Evolutionary conservation across 2,113 vertebrate genomes (phyloP).

Genomic region (Nansenia antarctica): DNA sequence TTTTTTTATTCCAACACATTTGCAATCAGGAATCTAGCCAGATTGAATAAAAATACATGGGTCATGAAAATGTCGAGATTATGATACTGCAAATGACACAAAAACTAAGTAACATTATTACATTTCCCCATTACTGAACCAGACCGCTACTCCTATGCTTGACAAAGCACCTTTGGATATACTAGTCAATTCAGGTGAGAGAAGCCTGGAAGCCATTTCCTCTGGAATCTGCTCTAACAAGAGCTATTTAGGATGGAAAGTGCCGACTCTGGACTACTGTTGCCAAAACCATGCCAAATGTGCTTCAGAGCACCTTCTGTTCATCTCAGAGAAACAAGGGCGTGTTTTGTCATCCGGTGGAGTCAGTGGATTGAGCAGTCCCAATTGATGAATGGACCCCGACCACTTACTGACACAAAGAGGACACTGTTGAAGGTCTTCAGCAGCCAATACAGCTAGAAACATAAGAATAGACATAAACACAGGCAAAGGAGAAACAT

Average conservation of each 20-base stretch:
- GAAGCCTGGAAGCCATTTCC: background rate
- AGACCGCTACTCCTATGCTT: background rate
- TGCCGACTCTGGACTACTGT: constrained; percentile 10
- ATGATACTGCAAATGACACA: background rate
- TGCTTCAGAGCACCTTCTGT: constrained; percentile 37
- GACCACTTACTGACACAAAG: too few relatives aligned
- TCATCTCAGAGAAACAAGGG: constrained; percentile 12
- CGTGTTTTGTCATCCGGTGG: background rate
- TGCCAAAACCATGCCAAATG: constrained; percentile 25
- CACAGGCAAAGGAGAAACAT: too few relatives aligned
- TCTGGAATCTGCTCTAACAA: background rate
- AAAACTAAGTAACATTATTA: background rate
- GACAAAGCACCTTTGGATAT: background rate
- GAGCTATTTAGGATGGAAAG: background rate
- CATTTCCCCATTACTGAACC: background rate
- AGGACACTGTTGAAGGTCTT: too few relatives aligned
- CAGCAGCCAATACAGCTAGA: too few relatives aligned
- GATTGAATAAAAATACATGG: background rate
- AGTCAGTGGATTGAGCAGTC: too few relatives aligned
- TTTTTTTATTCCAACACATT: background rate
- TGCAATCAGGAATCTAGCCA: background rate
- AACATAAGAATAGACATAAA: too few relatives aligned
- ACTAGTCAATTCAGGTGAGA: background rate
- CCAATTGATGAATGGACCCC: too few relatives aligned
- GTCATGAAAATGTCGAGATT: background rate